Evolutionary conservation across 2,113 vertebrate species (phyloP), one percentile per base, ranked within the genome.

Genomic region (Burhinus oedicnemus): DNA sequence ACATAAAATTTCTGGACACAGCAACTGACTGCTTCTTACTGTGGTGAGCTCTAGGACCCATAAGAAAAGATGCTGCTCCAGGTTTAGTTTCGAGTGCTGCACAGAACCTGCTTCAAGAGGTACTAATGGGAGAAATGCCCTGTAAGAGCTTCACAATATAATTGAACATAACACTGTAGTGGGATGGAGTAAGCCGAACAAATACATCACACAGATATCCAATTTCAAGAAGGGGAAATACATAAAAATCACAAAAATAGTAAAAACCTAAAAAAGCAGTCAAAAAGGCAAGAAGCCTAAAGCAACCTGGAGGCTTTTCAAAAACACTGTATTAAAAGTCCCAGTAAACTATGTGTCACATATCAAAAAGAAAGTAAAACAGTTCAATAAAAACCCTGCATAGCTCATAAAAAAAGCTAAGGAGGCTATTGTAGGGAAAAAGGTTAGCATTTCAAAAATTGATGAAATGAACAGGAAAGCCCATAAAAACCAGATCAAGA

Each of bases 241-340:
- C 27, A 91, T 61, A 76, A 96, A 86, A 89, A 64, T 69, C 52
- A 85, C 54, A 83, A 61, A 87, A 88, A 76, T 36, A 96, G 15
- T 76, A 76, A 95, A 95, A 91, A 57, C 14, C 30, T 79, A 34
- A 87, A 84, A 90, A 91, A 76, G 61, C 84, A 65, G 70, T 93
- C 70, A 78, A 85, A 95, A 93, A 88, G 54, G 62, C 84, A 96
- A 91, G 81, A 91, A 72, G 87, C 78, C 87, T 91, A 91, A 90
- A 91, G 87, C 25, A 96, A 91, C 15, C 87, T 80, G 70, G 78
- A 96, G 34, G 25, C 66, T 88, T 95, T 96, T 93, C 66, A 96
- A 85, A 96, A 95, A 38, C 49, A 88, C 54, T 72, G 9, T 34
- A 70, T 54, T 93, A 83, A 89, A 95, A 89, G 55, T 12, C 44